Evolutionary conservation across 1,140 invertebrate genomes (phyloP).

Genomic region (Cataglyphis hispanica): DNA sequence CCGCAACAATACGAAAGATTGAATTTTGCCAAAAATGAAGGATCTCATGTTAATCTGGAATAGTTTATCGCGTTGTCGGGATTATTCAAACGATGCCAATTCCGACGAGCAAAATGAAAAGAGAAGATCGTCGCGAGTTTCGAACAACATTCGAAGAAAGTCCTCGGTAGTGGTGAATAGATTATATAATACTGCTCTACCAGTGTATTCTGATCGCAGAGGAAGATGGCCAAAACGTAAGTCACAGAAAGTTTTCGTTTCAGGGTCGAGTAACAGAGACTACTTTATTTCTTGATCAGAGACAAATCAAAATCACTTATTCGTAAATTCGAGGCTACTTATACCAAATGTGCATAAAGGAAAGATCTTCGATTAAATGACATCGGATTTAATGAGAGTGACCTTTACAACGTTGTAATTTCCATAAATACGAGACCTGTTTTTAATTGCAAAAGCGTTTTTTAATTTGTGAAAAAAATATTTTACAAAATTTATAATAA

Average conservation of each 20-base stretch:
- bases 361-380: neutral
- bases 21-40: conserved; percentile 82
- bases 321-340: neutral
- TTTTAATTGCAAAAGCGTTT: neutral
- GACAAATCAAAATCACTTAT: neutral
- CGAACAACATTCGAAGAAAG: conserved; percentile 79
- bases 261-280: neutral
- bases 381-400: neutral
- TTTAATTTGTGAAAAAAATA: neutral
- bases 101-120: conserved; percentile 81
- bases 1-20: neutral
- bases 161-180: conserved; percentile 87
- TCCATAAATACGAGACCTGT: neutral
- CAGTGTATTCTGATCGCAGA: conserved; percentile 80
- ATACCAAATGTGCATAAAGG: neutral
- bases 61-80: conserved; percentile 83
- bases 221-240: conserved; percentile 86
- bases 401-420: neutral
- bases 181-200: conserved; percentile 86
- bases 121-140: conserved; percentile 73
- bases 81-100: conserved; percentile 85
- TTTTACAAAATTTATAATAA: neutral
- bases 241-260: conserved; percentile 71
- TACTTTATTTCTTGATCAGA: neutral
- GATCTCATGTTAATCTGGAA: conserved; percentile 87